These are phyloP conservation scores for Vespertilio murinus DNA, from an alignment of 2,797 vertebrate genomes.

Conservation along the genomic window DNA sequence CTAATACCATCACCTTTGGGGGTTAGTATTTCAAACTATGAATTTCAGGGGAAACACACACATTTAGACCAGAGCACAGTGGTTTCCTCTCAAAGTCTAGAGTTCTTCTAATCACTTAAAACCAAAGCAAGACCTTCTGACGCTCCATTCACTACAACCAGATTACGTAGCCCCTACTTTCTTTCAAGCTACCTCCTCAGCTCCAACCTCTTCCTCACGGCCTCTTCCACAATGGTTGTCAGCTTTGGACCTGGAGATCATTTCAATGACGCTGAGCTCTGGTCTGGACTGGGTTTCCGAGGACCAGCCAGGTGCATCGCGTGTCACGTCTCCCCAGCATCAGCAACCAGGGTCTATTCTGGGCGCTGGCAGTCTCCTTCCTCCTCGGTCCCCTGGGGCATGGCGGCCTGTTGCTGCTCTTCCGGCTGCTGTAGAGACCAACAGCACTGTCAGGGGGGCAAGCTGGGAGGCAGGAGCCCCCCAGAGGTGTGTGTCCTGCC, in stretches of 20 bases:
- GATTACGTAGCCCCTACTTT: neutral
- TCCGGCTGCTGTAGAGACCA: neutral
- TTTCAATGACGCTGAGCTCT: accelerated
- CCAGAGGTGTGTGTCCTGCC: neutral
- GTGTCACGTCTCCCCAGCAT: accelerated
- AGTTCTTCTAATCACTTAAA: neutral
- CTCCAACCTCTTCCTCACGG: neutral
- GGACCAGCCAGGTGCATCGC: accelerated
- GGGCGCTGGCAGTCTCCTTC: neutral
- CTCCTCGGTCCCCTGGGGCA: neutral
- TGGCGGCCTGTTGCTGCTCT: neutral
- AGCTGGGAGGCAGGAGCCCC: neutral
- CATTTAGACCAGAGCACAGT: no score
- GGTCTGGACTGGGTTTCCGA: neutral
- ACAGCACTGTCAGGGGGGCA: neutral
- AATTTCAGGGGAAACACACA: neutral
- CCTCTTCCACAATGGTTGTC: accelerated
- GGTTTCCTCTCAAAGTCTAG: neutral
- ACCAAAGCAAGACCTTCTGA: neutral
- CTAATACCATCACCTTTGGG: neutral
- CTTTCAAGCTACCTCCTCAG: neutral
- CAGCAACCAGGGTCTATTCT: neutral
- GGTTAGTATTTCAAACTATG: neutral
- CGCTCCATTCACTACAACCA: neutral
- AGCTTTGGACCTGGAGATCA: neutral